These are phyloP conservation scores for Caradrina kadenii DNA, from an alignment of 2,888 invertebrate genomes.

Conservation along the genomic window DNA sequence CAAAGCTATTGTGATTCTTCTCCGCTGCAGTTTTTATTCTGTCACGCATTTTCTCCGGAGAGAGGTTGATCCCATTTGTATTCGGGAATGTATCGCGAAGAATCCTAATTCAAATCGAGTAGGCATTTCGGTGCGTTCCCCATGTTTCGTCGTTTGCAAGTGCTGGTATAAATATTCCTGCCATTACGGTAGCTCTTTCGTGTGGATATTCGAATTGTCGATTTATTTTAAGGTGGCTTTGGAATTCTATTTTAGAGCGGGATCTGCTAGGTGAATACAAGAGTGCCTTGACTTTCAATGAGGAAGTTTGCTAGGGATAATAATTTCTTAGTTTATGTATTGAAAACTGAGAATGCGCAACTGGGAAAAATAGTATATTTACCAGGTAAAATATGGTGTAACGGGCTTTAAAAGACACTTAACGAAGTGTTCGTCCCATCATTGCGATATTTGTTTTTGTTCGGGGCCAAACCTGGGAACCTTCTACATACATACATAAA, in stretches of 20 bases:
- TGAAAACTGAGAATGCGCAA: constrained; percentile 2
- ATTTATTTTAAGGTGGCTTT: constrained; percentile 40
- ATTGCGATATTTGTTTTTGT: no score
- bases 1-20: constrained; percentile 50
- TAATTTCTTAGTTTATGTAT: constrained; percentile 39
- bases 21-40: constrained; percentile 58
- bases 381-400: no score
- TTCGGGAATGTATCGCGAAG: constrained; percentile 51
- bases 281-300: constrained; percentile 44
- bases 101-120: constrained; percentile 56
- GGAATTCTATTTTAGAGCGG: constrained; percentile 35
- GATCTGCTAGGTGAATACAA: constrained; percentile 21
- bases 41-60: constrained; percentile 46
- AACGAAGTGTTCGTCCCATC: no score
- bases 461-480: no score
- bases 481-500: no score
- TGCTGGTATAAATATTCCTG: constrained; percentile 42
- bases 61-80: constrained; percentile 52
- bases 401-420: no score
- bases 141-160: constrained; percentile 50
- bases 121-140: constrained; percentile 42
- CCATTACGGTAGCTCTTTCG: constrained; percentile 47
- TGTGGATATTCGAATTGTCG: constrained; percentile 42
- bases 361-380: not conserved
- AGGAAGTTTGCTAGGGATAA: constrained; percentile 30